Conservation (phyloP, 1,140 invertebrate species). For the Choristoneura fumiferana region DNA sequence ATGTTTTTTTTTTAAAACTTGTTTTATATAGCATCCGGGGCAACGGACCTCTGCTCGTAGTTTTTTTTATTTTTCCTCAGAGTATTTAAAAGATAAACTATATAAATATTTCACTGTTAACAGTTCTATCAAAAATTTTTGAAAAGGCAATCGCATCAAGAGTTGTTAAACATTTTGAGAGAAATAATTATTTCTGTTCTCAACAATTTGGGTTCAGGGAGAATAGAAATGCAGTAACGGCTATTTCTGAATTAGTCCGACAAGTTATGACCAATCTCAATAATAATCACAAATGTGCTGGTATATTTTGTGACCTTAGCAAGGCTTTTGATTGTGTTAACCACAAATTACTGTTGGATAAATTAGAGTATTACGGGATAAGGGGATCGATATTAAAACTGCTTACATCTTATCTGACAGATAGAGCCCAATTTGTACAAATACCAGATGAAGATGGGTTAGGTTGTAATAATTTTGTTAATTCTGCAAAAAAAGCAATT, state of each 20-base stretch:
- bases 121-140: no score
- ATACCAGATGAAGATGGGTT: neutral
- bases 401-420: neutral
- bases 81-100: no score
- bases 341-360: neutral
- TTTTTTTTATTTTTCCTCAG: no score
- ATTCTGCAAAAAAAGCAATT: neutral
- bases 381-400: neutral
- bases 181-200: no score
- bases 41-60: no score
- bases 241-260: neutral
- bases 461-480: neutral
- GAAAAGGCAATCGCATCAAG: no score
- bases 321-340: slow-evolving; percentile 4
- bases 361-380: neutral
- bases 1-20: no score
- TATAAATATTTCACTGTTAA: no score
- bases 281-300: neutral
- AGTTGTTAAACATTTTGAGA: no score
- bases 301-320: neutral
- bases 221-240: neutral
- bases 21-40: no score
- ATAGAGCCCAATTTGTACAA: neutral
- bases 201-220: slow-evolving; percentile 3
- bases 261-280: neutral